A percentile compares a stretch with the other conserved stretches of the same genome.
These are phyloP conservation scores for Leucoptera coffeella DNA, from an alignment of 2,888 invertebrate genomes.

Conservation along the genomic window DNA sequence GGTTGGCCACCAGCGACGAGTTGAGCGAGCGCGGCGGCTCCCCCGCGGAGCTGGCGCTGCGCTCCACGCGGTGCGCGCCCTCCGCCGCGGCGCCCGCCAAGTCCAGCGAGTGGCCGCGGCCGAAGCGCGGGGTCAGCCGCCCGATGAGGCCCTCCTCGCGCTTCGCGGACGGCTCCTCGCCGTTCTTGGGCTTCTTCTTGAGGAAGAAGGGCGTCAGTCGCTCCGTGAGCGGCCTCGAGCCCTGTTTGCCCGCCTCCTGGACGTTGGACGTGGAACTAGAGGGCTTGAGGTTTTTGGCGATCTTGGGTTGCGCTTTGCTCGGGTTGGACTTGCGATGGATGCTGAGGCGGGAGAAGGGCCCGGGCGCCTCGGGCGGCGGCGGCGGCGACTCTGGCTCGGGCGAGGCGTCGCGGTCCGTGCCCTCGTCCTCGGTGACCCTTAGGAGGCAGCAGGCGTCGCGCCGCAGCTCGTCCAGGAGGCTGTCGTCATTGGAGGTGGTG, in stretches of 20 bases:
- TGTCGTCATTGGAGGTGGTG: constrained; percentile 31
- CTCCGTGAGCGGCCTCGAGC: constrained; percentile 30
- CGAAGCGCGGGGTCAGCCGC: constrained; percentile 37
- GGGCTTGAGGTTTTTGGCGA: constrained; percentile 25
- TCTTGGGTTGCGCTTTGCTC: constrained; percentile 21
- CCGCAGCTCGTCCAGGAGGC: constrained; percentile 35
- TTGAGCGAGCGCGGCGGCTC: constrained; percentile 28
- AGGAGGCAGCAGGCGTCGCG: constrained; percentile 33
- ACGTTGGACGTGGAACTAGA: constrained; percentile 43
- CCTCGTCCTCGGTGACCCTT: constrained; percentile 33
- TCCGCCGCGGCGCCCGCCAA: constrained; percentile 16
- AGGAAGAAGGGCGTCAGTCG: constrained; percentile 40
- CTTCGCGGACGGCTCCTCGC: constrained; percentile 17
- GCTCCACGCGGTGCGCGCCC: constrained; percentile 19
- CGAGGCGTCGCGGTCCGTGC: constrained; percentile 5
- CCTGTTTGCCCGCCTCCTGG: constrained; percentile 23
- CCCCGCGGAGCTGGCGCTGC: constrained; percentile 33
- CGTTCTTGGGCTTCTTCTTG: constrained; percentile 32
- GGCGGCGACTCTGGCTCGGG: constrained; percentile 4
- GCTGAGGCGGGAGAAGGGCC: constrained; percentile 31
- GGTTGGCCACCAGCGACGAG: constrained; percentile 34
- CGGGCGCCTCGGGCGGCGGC: constrained; percentile 8
- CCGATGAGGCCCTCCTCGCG: constrained; percentile 38
- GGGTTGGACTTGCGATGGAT: constrained; percentile 43
- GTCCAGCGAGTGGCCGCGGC: constrained; percentile 39